These are phyloP conservation scores for Drosophila ananassae DNA, from an alignment of 1,140 invertebrate species.

Conservation along the genomic window DNA sequence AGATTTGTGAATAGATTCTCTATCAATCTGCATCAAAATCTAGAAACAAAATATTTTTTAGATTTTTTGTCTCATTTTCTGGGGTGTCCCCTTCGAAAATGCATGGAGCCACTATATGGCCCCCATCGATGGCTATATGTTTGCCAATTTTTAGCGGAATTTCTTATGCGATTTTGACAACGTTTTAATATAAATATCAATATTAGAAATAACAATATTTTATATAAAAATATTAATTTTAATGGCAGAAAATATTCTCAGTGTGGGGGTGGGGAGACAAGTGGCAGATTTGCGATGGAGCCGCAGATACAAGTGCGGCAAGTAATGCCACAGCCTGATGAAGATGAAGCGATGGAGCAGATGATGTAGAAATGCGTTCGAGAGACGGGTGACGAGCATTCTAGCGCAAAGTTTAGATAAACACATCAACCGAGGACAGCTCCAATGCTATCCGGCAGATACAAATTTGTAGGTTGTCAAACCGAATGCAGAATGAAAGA, in stretches of 20 bases:
- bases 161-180: too few relatives aligned
- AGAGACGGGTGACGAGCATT: conserved; percentile 64
- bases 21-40: too few relatives aligned
- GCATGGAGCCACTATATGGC: too few relatives aligned
- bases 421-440: conserved; percentile 53
- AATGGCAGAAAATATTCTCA: conserved; percentile 46
- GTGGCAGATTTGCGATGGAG: conserved; percentile 12
- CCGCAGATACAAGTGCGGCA: conserved; percentile 25
- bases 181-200: too few relatives aligned
- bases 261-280: not conserved
- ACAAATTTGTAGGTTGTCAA: conserved; percentile 79
- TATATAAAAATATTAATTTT: conserved; percentile 58
- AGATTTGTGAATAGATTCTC: too few relatives aligned
- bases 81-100: too few relatives aligned
- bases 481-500: conserved; percentile 42
- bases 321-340: conserved; percentile 47
- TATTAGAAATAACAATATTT: conserved; percentile 10
- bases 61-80: too few relatives aligned
- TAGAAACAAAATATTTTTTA: too few relatives aligned
- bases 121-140: too few relatives aligned
- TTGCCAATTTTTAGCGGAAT: too few relatives aligned
- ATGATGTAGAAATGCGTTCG: conserved; percentile 60
- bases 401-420: conserved; percentile 79
- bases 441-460: conserved; percentile 32
- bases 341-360: conserved; percentile 63